phyloP scores from a whole-genome alignment of 2,888 invertebrate species.

The Aplocera efformata region DNA sequence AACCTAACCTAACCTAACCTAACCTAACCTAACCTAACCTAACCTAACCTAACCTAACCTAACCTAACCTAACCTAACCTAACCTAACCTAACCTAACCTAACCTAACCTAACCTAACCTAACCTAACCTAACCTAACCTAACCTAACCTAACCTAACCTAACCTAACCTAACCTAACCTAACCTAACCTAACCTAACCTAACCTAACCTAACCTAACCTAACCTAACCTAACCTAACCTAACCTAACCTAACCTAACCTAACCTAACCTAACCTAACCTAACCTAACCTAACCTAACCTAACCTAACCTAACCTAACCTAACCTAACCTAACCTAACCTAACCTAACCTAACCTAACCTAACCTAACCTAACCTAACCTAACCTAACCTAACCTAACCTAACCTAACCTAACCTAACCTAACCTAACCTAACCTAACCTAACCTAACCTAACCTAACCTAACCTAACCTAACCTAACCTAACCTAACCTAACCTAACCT shows the following conservation, averaged over 20 bases:
- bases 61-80: conserved; percentile 17
- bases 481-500: too few relatives aligned
- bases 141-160: conserved; percentile 22
- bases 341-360: too few relatives aligned
- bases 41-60: conserved; percentile 16
- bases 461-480: too few relatives aligned
- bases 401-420: too few relatives aligned
- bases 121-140: conserved; percentile 21
- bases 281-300: conserved; percentile 29
- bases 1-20: conserved; percentile 18
- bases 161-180: conserved; percentile 15
- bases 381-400: too few relatives aligned
- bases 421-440: too few relatives aligned
- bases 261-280: conserved; percentile 31
- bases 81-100: conserved; percentile 16
- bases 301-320: conserved; percentile 26
- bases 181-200: conserved; percentile 18
- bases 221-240: conserved; percentile 21
- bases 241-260: conserved; percentile 27
- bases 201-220: conserved; percentile 18
- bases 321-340: conserved; percentile 15
- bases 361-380: too few relatives aligned
- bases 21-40: conserved; percentile 18
- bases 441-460: too few relatives aligned
- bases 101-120: conserved; percentile 16